A percentile compares a stretch with the other conserved stretches of the same genome.
These are phyloP conservation scores for Adineta ricciae DNA, from an alignment of 2,888 invertebrate genomes.

Conservation along the genomic window DNA sequence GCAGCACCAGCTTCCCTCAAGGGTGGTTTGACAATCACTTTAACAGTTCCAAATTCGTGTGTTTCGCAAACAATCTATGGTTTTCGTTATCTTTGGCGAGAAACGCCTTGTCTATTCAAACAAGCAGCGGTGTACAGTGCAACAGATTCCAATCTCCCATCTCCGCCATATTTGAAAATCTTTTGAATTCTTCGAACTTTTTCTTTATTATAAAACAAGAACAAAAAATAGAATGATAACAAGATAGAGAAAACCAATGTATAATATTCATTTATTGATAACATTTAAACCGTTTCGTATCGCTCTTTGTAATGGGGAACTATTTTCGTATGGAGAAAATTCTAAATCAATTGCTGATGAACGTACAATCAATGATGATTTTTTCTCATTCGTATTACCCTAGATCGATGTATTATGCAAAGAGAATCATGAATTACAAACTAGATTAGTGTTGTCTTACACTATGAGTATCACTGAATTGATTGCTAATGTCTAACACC, in stretches of 20 bases:
- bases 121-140: background rate
- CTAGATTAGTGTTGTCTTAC: background rate
- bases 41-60: background rate
- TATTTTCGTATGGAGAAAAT: background rate
- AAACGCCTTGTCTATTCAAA: background rate
- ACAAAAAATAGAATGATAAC: background rate
- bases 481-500: background rate
- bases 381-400: background rate
- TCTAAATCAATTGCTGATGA: background rate
- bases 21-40: background rate
- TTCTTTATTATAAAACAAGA: background rate
- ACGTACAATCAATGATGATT: background rate
- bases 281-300: background rate
- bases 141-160: background rate
- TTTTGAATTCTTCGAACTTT: background rate
- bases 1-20: background rate
- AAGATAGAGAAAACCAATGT: background rate
- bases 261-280: background rate
- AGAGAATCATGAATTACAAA: background rate
- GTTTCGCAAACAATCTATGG: background rate
- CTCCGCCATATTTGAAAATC: background rate
- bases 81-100: background rate
- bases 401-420: background rate
- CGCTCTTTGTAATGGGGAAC: background rate
- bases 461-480: background rate